Evolutionary conservation across 2,888 invertebrate genomes (phyloP), one percentile per base, ranked within the genome.

Genomic region (Sarcophaga carnaria): DNA sequence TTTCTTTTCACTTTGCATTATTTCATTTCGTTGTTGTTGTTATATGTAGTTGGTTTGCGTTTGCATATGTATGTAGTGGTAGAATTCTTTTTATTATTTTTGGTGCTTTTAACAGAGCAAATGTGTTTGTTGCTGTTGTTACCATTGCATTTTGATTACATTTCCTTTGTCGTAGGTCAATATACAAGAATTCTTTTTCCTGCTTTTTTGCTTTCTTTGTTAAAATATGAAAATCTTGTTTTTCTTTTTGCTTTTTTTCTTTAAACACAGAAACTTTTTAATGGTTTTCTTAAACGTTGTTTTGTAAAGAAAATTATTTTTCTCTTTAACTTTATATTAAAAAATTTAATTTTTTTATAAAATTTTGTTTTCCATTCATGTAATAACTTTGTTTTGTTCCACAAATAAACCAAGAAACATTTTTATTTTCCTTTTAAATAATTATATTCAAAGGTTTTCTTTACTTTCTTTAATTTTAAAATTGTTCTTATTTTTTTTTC

Each of bases 91-190:
- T 22, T 22, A 22, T 22, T 22, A 22, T 22, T 22, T 22, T 22
- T 22, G 22, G 22, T 22, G 22, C 22, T 22, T 22, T 37, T 37
- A 37, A 10, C 37, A 37, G 37, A 37, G 37, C 37, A 37, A 37
- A 37, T 37, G 37, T 37, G 37, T 37, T 37, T 37, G 20, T 37
- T 67, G 47, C 49, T 82, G 81, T 47, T 87, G 88, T 66, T 85
- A 76, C 66, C 82, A 74, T 75, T 92, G 90, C 90, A 90, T 91
- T 84, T 92, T 88, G 92, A 91, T 91, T 92, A 92, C 91, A 92
- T 92, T 92, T 92, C 92, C 92, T 92, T 92, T 92, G 92, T 92
- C 92, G 92, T 92, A 92, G 92, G 92, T 92, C 92, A 92, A 91
- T 92, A 84, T 82, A 82, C 79, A 82, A 82, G 71, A 66, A 88